phyloP scores from a whole-genome alignment of 2,888 invertebrate genomes.

The Drosophila koepferae region DNA sequence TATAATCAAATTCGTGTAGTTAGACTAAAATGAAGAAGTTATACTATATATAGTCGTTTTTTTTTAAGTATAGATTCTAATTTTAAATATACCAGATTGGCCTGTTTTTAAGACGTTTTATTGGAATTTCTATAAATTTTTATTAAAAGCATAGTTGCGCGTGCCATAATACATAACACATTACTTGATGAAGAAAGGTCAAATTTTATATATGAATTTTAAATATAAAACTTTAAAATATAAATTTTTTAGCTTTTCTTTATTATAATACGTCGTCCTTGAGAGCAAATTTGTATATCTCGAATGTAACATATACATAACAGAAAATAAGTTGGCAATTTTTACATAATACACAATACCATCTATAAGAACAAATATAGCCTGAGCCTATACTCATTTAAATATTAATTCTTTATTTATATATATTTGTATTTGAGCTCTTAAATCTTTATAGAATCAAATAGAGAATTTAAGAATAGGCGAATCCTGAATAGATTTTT shows the following conservation, averaged over 20 bases:
- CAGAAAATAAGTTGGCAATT: not conserved
- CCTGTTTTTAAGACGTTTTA: not conserved
- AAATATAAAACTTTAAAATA: not conserved
- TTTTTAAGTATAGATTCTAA: not conserved
- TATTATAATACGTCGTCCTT: not conserved
- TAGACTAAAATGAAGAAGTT: not conserved
- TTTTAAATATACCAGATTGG: conserved; percentile 1
- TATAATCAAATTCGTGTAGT: not conserved
- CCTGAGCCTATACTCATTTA: too few relatives aligned
- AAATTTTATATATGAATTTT: not conserved
- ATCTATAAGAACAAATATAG: too few relatives aligned
- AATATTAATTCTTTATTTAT: too few relatives aligned
- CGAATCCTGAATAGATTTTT: too few relatives aligned
- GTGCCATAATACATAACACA: not conserved
- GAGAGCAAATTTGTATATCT: not conserved
- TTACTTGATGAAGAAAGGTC: too few relatives aligned
- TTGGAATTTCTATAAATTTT: not conserved
- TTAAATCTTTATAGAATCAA: too few relatives aligned
- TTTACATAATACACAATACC: too few relatives aligned
- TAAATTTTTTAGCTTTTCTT: too few relatives aligned
- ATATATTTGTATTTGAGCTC: too few relatives aligned
- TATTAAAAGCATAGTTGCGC: not conserved
- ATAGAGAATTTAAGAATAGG: too few relatives aligned
- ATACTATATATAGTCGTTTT: not conserved
- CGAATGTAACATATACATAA: not conserved